These are phyloP conservation scores for Drosophila nannoptera DNA, from an alignment of 1,140 invertebrate species.

Conservation along the genomic window DNA sequence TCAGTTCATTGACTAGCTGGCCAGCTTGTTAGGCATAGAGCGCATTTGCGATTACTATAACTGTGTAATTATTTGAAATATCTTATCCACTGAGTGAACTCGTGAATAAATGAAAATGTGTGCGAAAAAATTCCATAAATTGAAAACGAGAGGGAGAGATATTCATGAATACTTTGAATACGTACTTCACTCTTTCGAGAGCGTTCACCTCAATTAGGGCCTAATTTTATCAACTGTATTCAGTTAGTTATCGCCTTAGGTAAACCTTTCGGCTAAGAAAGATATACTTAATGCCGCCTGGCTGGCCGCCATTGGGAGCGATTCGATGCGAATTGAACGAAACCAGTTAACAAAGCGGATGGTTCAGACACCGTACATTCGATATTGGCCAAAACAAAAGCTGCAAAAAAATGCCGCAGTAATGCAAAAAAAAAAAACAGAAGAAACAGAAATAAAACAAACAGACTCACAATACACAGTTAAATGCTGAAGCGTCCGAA, in stretches of 20 bases:
- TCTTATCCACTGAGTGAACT: neutral
- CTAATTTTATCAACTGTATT: neutral
- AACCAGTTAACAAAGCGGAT: slow-evolving; percentile 27
- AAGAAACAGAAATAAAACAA: slow-evolving; percentile 1
- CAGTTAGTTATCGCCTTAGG: slow-evolving; percentile 7
- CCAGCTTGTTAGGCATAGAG: neutral
- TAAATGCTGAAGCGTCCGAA: slow-evolving; percentile 43
- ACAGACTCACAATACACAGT: slow-evolving; percentile 58
- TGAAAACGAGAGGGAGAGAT: too few relatives aligned
- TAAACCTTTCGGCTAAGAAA: slow-evolving; percentile 14
- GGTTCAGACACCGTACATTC: slow-evolving; percentile 20
- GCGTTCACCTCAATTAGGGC: slow-evolving; percentile 21
- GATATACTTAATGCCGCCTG: neutral
- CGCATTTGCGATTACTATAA: neutral
- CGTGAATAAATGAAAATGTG: neutral
- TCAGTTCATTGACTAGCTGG: too few relatives aligned
- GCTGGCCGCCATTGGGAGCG: slow-evolving; percentile 16
- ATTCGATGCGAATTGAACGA: slow-evolving; percentile 29
- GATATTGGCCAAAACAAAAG: slow-evolving; percentile 8
- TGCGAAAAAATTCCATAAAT: too few relatives aligned
- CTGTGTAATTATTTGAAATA: too few relatives aligned
- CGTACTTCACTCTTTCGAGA: neutral
- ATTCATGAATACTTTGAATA: slow-evolving; percentile 6
- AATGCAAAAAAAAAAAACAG: slow-evolving; percentile 28
- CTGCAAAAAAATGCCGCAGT: slow-evolving; percentile 17